Conservation (phyloP, 2,888 invertebrate species). For the Iselma pallidipennis region DNA sequence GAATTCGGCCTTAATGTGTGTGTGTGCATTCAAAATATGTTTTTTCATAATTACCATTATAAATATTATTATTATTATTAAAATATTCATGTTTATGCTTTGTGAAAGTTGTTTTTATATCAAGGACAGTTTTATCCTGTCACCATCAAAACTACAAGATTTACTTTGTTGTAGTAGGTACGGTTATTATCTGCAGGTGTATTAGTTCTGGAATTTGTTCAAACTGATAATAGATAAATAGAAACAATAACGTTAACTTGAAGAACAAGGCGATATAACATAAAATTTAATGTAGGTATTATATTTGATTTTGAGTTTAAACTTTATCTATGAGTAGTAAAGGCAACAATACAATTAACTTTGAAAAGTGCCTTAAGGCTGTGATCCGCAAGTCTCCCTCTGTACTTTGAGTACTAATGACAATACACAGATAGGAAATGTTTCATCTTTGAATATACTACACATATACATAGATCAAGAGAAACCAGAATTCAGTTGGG, state of each 20-base stretch:
- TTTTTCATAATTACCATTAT: too few relatives aligned
- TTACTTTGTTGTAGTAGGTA: too few relatives aligned
- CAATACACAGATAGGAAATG: not conserved
- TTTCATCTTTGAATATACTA: not conserved
- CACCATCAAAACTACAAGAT: too few relatives aligned
- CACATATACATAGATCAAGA: too few relatives aligned
- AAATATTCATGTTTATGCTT: not conserved
- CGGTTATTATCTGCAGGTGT: not conserved
- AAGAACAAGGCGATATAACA: constrained; percentile 8
- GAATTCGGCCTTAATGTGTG: too few relatives aligned
- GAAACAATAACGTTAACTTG: constrained; percentile 10
- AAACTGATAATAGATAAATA: not conserved
- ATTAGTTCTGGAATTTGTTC: not conserved
- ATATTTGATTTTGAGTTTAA: constrained; percentile 8
- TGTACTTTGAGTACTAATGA: constrained; percentile 6
- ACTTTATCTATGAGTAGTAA: constrained; percentile 38
- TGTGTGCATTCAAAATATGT: too few relatives aligned
- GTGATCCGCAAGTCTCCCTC: constrained; percentile 21
- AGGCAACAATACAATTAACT: constrained; percentile 36
- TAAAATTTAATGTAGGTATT: constrained; percentile 23
- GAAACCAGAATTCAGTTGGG: too few relatives aligned
- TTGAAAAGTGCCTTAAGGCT: constrained; percentile 35
- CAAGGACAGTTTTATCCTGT: not conserved
- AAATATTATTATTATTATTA: too few relatives aligned
- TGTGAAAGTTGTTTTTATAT: not conserved